These are phyloP conservation scores for Origma solitaria DNA, from an alignment of 2,113 vertebrate species.

Conservation along the genomic window DNA sequence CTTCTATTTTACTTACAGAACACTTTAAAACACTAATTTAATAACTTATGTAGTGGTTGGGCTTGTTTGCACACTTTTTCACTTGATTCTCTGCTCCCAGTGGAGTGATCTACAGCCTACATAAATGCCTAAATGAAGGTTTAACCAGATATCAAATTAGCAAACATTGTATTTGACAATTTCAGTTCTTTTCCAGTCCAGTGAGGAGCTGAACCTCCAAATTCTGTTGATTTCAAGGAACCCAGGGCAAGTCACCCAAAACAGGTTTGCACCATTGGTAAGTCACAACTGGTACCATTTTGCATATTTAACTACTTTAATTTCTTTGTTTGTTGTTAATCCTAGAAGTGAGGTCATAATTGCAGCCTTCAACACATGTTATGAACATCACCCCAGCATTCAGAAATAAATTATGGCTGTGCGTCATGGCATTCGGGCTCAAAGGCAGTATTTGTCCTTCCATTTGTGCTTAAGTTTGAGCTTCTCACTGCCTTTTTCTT, in stretches of 20 bases:
- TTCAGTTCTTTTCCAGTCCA: not conserved
- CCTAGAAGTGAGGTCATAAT: not conserved
- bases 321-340: not conserved
- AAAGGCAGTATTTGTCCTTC: conserved; percentile 72
- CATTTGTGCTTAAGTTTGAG: conserved; percentile 65
- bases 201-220: not conserved
- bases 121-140: not conserved
- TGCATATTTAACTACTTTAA: not conserved
- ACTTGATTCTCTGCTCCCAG: not conserved
- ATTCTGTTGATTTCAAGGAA: not conserved
- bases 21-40: not conserved
- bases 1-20: not conserved
- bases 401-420: not conserved
- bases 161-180: not conserved
- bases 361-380: not conserved
- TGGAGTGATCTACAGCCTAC: not conserved
- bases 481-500: conserved; percentile 37
- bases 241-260: not conserved
- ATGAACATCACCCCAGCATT: not conserved
- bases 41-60: not conserved
- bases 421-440: conserved; percentile 56
- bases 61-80: not conserved
- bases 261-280: not conserved
- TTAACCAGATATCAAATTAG: not conserved
- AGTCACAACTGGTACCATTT: not conserved